Base-by-base conservation (phyloP, 2,888 invertebrate species). In the Hirudinaria manillensis region DNA sequence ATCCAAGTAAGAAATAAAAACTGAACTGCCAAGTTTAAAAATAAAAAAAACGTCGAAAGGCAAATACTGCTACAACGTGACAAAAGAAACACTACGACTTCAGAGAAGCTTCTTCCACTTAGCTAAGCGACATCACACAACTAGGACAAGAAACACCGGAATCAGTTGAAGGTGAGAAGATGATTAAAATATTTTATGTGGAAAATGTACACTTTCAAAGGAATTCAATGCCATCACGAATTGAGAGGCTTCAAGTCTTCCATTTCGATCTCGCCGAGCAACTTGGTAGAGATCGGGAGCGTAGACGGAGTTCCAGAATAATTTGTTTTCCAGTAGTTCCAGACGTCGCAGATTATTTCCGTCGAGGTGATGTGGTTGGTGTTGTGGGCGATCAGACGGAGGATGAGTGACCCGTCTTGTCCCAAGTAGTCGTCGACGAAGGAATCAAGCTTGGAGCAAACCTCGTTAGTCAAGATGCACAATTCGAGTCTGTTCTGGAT, bases 401-500 rank as follows among this genome's bases (percentile, higher is more conserved):
- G 76, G 29, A 79, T 56, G 74, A 79, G 78, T 56, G 72, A 56
- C 29, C 79, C 79, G 67, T 79, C 79, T 68, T 77, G 78, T n/a
- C 77, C 29, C 61, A 79, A 73, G 65, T 79, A 79, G 36, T 77
- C 65, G 27, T 68, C 24, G 55, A 75, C 56, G 76, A 79, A 79
- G 24, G 56, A 68, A 27, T 53, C 16, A 16, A 72, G 27, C 38
- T 53, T 19, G 7, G 3, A 6, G 27, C 38, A 38, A 21, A 74
- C 61, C 6, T 61, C 21, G 51, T 75, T 70, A n/a, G 38, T 65
- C 21, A 51, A 36, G 24, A 78, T 70, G 29, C 73, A 72, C 36
- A 56, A 45, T 1, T 65, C 56, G 10, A 73, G 72, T 27, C 74
- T 51, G 78, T 83, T 83, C 78, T 82, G 82, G 79, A 84, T 80